phyloP scores from a whole-genome alignment of 2,888 invertebrate species.

The Drymonia ruficornis region DNA sequence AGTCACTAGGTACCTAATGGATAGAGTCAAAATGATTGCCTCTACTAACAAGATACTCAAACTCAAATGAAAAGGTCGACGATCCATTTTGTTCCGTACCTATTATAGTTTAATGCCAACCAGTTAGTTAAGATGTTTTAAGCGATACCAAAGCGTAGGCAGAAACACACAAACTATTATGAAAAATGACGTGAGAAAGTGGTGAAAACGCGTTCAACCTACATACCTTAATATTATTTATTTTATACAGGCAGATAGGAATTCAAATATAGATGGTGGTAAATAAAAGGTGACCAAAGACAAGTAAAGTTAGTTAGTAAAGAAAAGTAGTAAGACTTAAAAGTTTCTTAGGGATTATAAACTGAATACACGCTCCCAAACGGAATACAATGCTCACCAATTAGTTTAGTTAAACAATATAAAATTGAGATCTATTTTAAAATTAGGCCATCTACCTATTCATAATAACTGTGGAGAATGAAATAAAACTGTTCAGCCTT shows the following conservation, averaged over 20 bases:
- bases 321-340: no score
- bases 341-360: no score
- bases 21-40: no score
- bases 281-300: no score
- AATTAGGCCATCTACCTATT: constrained; percentile 61
- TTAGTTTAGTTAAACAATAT: constrained; percentile 23
- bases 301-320: no score
- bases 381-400: background rate
- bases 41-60: background rate
- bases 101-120: constrained; percentile 39
- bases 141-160: constrained; percentile 37
- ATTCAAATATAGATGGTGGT: constrained; percentile 3
- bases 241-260: constrained; percentile 4
- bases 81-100: constrained; percentile 29
- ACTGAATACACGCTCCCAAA: background rate
- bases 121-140: constrained; percentile 36
- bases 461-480: constrained; percentile 46
- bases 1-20: no score
- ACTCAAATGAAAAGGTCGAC: constrained; percentile 14
- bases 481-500: constrained; percentile 68
- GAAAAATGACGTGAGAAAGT: constrained; percentile 36
- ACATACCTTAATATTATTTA: constrained; percentile 12
- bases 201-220: constrained; percentile 25
- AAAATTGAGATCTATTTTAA: constrained; percentile 39
- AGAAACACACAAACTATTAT: constrained; percentile 27